phyloP scores from a whole-genome alignment of 2,113 vertebrate genomes.

The Phycodurus eques region DNA sequence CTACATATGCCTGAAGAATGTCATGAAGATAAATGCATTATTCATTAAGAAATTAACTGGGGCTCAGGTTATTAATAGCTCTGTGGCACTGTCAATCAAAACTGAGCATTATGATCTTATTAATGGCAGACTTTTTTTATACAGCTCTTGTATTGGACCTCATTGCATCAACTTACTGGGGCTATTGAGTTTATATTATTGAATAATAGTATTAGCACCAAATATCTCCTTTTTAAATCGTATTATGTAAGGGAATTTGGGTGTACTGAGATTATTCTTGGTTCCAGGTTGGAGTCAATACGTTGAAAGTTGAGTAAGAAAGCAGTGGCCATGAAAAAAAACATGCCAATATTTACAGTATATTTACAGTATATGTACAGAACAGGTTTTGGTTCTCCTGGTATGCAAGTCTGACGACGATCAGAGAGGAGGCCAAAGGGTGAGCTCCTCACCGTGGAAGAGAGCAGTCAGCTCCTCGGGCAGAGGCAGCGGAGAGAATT shows the following conservation, averaged over 20 bases:
- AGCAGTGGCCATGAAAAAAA: conserved; percentile 14
- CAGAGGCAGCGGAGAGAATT: conserved; percentile 82
- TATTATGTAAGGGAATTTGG: background rate
- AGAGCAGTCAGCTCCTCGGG: conserved; percentile 80
- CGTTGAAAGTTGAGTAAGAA: conserved; percentile 42
- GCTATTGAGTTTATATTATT: too few species aligned
- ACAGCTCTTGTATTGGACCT: background rate
- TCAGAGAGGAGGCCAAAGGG: conserved; percentile 22
- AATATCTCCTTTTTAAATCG: background rate
- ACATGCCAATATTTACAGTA: background rate
- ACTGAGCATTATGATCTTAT: background rate
- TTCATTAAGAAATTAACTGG: background rate
- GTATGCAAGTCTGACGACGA: conserved; percentile 30
- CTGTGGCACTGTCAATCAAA: background rate
- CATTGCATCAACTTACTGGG: too few species aligned
- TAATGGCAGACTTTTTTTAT: background rate
- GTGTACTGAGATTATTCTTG: conserved; percentile 28
- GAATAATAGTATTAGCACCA: too few species aligned
- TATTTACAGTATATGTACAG: background rate
- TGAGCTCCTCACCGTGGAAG: conserved; percentile 80
- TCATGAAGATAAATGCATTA: background rate
- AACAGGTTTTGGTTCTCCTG: conserved; percentile 28
- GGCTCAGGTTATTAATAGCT: background rate
- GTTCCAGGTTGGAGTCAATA: conserved; percentile 18
- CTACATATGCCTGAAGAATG: background rate